Percentiles rank a stretch among this genome's conserved stretches.
These are phyloP conservation scores for Leptura quadrifasciata DNA, from an alignment of 2,888 invertebrate genomes.

Conservation along the genomic window DNA sequence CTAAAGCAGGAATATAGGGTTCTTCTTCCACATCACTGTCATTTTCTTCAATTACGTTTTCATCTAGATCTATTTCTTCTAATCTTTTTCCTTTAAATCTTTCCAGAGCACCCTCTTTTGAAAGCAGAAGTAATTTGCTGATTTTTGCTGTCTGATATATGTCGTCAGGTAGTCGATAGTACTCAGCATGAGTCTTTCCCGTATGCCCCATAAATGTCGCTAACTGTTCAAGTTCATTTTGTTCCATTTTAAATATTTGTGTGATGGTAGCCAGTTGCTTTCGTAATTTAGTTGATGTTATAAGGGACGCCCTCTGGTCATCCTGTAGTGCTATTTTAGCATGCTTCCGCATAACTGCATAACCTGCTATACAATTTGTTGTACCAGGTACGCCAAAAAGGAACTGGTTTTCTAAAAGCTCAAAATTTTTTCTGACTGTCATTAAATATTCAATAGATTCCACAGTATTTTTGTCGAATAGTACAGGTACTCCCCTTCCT, in stretches of 20 bases:
- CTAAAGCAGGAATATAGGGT: neutral
- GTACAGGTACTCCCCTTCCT: neutral
- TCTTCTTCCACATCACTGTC: constrained; percentile 14
- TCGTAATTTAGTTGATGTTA: constrained; percentile 19
- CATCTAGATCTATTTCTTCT: constrained; percentile 51
- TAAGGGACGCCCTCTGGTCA: neutral
- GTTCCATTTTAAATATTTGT: constrained; percentile 27
- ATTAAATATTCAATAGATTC: constrained; percentile 3
- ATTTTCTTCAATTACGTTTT: constrained; percentile 12
- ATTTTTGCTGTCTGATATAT: constrained; percentile 57
- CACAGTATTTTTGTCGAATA: neutral
- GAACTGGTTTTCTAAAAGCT: neutral
- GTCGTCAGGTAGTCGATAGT: constrained; percentile 54
- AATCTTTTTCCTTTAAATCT: constrained; percentile 55
- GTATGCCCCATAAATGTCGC: constrained; percentile 39
- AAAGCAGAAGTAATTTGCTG: constrained; percentile 51
- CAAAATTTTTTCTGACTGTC: neutral
- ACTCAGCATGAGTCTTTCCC: constrained; percentile 39
- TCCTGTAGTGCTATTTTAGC: constrained; percentile 13
- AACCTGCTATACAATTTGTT: neutral
- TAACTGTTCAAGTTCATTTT: constrained; percentile 21
- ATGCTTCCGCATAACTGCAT: constrained; percentile 13
- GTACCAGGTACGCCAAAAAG: constrained; percentile 12
- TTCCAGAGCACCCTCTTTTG: constrained; percentile 48
- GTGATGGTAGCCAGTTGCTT: constrained; percentile 26